phyloP scores from a whole-genome alignment of 2,888 invertebrate species.

The Gari tellinella region DNA sequence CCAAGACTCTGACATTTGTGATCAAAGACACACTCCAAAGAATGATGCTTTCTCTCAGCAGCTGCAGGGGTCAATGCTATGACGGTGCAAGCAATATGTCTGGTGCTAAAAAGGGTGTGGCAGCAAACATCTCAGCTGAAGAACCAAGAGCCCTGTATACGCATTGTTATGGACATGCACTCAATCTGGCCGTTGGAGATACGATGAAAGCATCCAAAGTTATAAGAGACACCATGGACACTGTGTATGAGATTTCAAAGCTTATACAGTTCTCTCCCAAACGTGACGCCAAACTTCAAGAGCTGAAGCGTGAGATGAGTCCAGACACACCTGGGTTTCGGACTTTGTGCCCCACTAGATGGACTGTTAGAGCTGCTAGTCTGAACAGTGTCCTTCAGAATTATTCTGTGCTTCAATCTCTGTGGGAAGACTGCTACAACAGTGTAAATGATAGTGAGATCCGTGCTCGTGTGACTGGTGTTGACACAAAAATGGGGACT shows the following conservation, averaged over 20 bases:
- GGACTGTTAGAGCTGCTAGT: constrained; percentile 3
- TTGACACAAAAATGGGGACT: constrained; percentile 3
- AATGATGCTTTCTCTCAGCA: constrained; percentile 45
- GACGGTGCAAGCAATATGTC: constrained; percentile 60
- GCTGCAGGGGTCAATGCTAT: constrained; percentile 58
- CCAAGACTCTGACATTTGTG: constrained; percentile 34
- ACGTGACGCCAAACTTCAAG: constrained; percentile 29
- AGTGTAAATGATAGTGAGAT: constrained; percentile 5
- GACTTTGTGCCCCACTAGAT: constrained; percentile 2
- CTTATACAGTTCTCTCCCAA: constrained; percentile 57
- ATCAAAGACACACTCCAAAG: constrained; percentile 52
- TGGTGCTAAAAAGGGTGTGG: constrained; percentile 50
- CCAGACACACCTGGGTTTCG: constrained; percentile 5
- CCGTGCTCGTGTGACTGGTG: constrained; percentile 2
- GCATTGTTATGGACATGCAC: too few relatives aligned
- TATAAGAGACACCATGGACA: too few relatives aligned
- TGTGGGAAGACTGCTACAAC: constrained; percentile 3
- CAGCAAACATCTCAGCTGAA: constrained; percentile 21
- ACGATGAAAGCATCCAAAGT: too few relatives aligned
- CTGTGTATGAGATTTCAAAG: constrained; percentile 32
- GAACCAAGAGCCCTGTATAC: constrained; percentile 48
- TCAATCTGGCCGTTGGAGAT: constrained; percentile 49
- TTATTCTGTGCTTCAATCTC: constrained; percentile 1
- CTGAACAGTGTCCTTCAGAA: constrained; percentile 8
- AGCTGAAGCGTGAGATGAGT: constrained; percentile 3